phyloP scores from a whole-genome alignment of 2,113 vertebrate species.

The Chaetodon trifascialis region DNA sequence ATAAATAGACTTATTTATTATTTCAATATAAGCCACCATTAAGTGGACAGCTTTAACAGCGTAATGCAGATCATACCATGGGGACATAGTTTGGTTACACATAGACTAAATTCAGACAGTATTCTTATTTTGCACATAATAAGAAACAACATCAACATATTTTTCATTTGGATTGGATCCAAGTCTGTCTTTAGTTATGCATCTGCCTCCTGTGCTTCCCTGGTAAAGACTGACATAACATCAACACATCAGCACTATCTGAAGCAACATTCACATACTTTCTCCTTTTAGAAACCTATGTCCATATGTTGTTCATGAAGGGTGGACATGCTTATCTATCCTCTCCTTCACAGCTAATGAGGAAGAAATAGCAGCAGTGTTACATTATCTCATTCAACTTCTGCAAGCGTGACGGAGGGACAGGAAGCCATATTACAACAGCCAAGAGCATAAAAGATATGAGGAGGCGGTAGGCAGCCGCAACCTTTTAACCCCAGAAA shows the following conservation, averaged over 20 bases:
- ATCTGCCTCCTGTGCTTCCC: background rate
- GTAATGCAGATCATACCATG: background rate
- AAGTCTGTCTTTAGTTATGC: background rate
- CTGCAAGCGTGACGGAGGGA: background rate
- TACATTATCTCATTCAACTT: conserved; percentile 37
- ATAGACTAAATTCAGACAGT: no score
- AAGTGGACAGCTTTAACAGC: background rate
- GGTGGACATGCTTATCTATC: background rate
- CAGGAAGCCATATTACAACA: conserved; percentile 50
- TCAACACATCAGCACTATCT: background rate
- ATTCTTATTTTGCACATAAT: no score
- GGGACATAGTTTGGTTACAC: background rate
- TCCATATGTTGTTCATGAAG: background rate
- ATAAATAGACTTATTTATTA: background rate
- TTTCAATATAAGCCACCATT: background rate
- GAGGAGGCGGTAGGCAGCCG: background rate
- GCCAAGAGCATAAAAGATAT: conserved; percentile 9
- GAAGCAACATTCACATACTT: background rate
- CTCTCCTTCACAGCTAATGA: background rate
- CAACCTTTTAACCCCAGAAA: background rate
- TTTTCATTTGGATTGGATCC: no score
- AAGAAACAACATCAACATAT: no score
- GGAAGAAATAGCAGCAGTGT: conserved; percentile 20
- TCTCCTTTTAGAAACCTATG: background rate
- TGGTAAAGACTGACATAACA: no score